Evolutionary conservation across 1,140 invertebrate species (phyloP), one percentile per base, ranked within the genome.

Genomic region (Muscidifurax raptorellus): DNA sequence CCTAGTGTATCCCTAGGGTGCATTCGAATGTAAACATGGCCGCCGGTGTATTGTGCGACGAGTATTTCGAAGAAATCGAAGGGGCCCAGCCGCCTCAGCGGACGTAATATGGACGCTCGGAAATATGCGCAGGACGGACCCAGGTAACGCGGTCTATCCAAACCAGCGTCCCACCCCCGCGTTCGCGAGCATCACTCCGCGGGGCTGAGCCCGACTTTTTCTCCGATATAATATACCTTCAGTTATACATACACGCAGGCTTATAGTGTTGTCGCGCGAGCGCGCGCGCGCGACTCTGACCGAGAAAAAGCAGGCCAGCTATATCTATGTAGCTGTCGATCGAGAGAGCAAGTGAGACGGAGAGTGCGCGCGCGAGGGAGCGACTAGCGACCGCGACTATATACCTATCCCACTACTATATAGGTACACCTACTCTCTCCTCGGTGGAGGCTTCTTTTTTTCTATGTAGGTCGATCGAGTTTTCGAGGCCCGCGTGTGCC

Each of bases 1-100:
- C 69, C 27, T 22, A 32, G 22, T 74, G 9, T 74, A 74, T 75
- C 12, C 59, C 71, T 85, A 86, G 86, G 86, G 85, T 89, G 87
- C 88, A 88, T 88, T 88, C 86, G 87, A 90, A 89, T 90, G 88
- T 90, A 90, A 90, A 90, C 90, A 90, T 90, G 90, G 90, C 90
- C 88, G 90, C 87, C 88, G 84, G 86, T 88, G 87, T 89, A 88
- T 90, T 87, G 87, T 89, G 80, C 80, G 87, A 89, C 80, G 83
- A 87, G 74, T 89, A 86, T 88, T 89, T 87, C 85, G 85, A 85
- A 86, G 80, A 86, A 75, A 83, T 52, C 75, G 83, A 86, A 86
- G 75, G 76, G 87, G 64, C 67, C 83, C 10, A 74, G 77, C 52
- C 81, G 80, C 77, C 82, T 74, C 83, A 77, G 64, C 72, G 82